Base-by-base conservation (phyloP, 2,113 vertebrate genomes). In the Sciurus niger region DNA sequence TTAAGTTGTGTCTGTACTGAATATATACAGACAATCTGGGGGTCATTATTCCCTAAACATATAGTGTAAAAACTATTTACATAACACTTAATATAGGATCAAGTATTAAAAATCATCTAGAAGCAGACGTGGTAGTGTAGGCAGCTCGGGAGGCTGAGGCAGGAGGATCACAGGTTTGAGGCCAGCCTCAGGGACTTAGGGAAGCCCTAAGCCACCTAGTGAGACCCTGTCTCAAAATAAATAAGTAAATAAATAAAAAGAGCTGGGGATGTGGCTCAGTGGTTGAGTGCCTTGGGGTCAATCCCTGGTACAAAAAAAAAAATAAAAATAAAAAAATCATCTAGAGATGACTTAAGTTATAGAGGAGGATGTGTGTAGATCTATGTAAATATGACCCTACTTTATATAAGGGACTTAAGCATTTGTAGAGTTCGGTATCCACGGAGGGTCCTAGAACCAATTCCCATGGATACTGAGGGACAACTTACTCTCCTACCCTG, bases 261-360 rank as follows among this genome's bases (percentile, higher is more conserved):
- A 48, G 6, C 46, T 8, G 46, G 12, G 55, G 55, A 22, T 24
- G 1, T 58, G 18, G 20, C 20, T 58, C 55, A 7, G 2, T 58
- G 55, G 20, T 58, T 58, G 55, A 58, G 55, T 58, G 20, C 7
- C 55, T 22, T 58, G 55, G 7, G 55, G 22, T 58, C 55, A 58
- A 55, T 22, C 20, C 55, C 55, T 58, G 20, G 2, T 58, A 55
- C 17, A 0, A 53, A 55, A 55, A 55, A 14, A 55, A 55, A 53
- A 4, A 4, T 40, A 53, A 58, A 58, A 46, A 11, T 2, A 46
- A 11, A 46, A 11, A 37, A 46, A 11, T 6, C 0, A 0, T 18
- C 46, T 24, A n/a, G 32, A n/a, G 92, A n/a, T 10, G 37, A 10
- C 3, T 68, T n/a, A n/a, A 85, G 11, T 22, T 51, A 25, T n/a